Base-by-base conservation (phyloP, 1,140 invertebrate genomes). In the Aphelinus atriplicis region DNA sequence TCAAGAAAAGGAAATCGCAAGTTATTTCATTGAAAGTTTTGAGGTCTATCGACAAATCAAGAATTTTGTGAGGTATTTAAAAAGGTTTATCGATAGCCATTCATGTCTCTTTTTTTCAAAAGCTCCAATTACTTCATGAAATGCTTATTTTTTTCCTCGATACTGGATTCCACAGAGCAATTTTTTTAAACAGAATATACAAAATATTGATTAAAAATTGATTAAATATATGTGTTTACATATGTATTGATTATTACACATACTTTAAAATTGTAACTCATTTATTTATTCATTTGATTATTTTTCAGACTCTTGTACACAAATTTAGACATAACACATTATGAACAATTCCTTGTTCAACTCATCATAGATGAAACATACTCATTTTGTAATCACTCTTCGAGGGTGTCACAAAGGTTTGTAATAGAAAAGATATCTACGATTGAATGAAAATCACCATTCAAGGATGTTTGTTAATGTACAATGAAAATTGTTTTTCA, bases 11-110 rank as follows among this genome's bases (percentile, higher is more conserved):
- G 82, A 81, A 76, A 84, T 77, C 67, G 81, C 83, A 57, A 81
- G 84, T 81, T 85, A 84, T 71, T 83, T 79, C 79, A 77, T 86
- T 79, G 78, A 83, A 73, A 81, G 83, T 67, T 69, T 78, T 65
- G 82, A 82, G 81, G 81, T 86, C 80, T 86, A 88, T 83, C 83
- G 83, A 73, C 83, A 82, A 78, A 82, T 89, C 62, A 78, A 84
- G 81, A 74, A 78, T 79, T 87, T 87, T 81, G 76, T 87, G 79
- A 84, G 85, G 85, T 88, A 87, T 66, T 71, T 10, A 53, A 56
- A 46, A 55, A 67, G 62, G 71, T 7, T 26, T 26, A 26, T 26
- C 0, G 26, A 26, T 26, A 26, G 26, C 26, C 26, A 26, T 26
- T 26, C 26, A 0, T 26, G 26, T 0, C 26, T 26, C 26, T 0